Evolutionary conservation across 2,113 vertebrate species (phyloP).

Genomic region (Scartelaos histophorus): DNA sequence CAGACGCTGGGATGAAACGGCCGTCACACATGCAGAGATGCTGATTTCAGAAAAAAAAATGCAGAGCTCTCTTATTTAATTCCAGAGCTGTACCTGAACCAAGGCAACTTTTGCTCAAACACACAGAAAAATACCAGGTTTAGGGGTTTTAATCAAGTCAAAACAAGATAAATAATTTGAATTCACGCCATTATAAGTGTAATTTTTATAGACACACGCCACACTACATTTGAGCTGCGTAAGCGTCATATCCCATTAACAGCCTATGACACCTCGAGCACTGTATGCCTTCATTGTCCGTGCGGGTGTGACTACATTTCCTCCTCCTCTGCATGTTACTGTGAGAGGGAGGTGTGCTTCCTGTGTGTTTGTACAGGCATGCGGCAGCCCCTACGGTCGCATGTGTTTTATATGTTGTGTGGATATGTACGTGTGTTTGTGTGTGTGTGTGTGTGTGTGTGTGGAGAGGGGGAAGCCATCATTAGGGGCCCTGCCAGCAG

Average conservation of each 20-base stretch:
- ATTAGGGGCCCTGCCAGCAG: slow-evolving; percentile 61
- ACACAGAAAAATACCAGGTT: too few relatives aligned
- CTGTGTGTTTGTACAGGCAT: slow-evolving; percentile 39
- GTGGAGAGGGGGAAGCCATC: slow-evolving; percentile 27
- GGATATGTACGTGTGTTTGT: not conserved
- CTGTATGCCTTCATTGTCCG: slow-evolving; percentile 34
- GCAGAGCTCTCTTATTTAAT: too few relatives aligned
- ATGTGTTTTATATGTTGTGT: slow-evolving; percentile 32
- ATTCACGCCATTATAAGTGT: too few relatives aligned
- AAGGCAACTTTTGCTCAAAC: too few relatives aligned
- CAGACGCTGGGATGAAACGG: too few relatives aligned
- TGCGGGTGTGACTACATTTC: slow-evolving; percentile 24
- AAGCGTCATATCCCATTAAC: slow-evolving; percentile 21
- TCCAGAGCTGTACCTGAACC: too few relatives aligned
- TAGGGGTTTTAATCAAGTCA: too few relatives aligned
- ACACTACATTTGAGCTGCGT: too few relatives aligned
- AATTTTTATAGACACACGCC: too few relatives aligned
- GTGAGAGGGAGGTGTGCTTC: slow-evolving; percentile 30
- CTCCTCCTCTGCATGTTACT: slow-evolving; percentile 21
- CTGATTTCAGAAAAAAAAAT: too few relatives aligned
- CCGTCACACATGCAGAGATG: too few relatives aligned
- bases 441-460: slow-evolving; percentile 19
- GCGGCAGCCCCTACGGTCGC: slow-evolving; percentile 24
- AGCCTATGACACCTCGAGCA: slow-evolving; percentile 22
- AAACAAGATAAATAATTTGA: too few relatives aligned